Conservation (phyloP, 1,140 invertebrate genomes). For the Daktulosphaira vitifoliae region DNA sequence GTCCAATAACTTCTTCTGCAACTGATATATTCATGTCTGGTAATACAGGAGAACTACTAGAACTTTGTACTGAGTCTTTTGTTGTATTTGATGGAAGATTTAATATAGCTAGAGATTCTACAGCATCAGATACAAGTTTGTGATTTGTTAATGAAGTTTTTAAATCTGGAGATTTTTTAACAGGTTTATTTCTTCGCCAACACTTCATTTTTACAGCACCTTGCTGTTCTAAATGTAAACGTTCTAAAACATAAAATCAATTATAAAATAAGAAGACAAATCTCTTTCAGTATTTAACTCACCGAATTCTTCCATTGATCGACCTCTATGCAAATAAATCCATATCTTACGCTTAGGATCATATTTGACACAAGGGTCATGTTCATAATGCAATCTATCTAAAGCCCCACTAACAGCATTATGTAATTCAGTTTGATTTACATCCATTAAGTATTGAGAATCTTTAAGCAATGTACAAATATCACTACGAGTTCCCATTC, state of each 20-base stretch:
- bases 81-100: conserved; percentile 17
- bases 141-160: conserved; percentile 33
- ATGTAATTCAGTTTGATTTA: conserved; percentile 62
- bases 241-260: conserved; percentile 40
- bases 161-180: conserved; percentile 45
- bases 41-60: conserved; percentile 14
- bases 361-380: conserved; percentile 84
- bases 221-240: conserved; percentile 52
- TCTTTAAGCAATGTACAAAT: conserved; percentile 75
- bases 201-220: conserved; percentile 35
- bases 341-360: conserved; percentile 80
- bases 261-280: too few relatives aligned
- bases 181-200: conserved; percentile 45
- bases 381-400: conserved; percentile 77
- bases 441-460: conserved; percentile 72
- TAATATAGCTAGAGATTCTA: conserved; percentile 20
- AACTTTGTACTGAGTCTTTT: conserved; percentile 19
- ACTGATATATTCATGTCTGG: background rate
- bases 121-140: conserved; percentile 16
- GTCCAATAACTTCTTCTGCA: background rate
- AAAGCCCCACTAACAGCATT: conserved; percentile 81
- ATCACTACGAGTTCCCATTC: conserved; percentile 83
- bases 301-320: conserved; percentile 67
- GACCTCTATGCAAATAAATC: conserved; percentile 77
- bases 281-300: background rate